Conservation (phyloP, 1,140 invertebrate species). For the Kradibia gibbosae region DNA sequence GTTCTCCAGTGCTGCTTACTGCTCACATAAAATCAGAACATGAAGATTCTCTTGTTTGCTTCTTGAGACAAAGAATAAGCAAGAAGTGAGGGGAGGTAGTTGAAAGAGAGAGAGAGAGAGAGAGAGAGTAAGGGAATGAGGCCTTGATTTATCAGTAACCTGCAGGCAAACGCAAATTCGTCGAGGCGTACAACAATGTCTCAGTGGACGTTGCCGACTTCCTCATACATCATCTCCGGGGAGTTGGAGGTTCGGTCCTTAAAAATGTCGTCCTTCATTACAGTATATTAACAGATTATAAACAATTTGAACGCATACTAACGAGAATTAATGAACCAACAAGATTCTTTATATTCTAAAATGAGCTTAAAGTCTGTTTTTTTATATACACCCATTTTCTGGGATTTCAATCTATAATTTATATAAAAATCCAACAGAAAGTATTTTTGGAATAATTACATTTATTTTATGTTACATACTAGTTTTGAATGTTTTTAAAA, state of each 20-base stretch:
- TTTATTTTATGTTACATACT: no score
- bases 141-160: background rate
- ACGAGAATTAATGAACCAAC: no score
- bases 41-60: no score
- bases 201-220: background rate
- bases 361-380: no score
- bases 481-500: no score
- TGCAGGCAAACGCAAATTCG: background rate
- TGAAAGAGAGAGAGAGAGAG: background rate
- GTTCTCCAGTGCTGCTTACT: conserved; percentile 7
- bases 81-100: background rate
- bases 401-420: no score
- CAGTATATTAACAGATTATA: background rate
- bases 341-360: no score
- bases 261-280: background rate
- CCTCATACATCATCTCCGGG: background rate
- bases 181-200: background rate
- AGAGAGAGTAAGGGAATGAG: background rate
- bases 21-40: no score
- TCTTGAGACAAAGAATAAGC: background rate
- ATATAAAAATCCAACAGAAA: no score
- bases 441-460: no score
- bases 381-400: no score
- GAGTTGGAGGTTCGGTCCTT: background rate
- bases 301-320: background rate